Percentiles rank a stretch among this genome's conserved stretches.
Evolutionary conservation across 2,113 vertebrate genomes (phyloP).

Genomic region (Clinocottus analis): DNA sequence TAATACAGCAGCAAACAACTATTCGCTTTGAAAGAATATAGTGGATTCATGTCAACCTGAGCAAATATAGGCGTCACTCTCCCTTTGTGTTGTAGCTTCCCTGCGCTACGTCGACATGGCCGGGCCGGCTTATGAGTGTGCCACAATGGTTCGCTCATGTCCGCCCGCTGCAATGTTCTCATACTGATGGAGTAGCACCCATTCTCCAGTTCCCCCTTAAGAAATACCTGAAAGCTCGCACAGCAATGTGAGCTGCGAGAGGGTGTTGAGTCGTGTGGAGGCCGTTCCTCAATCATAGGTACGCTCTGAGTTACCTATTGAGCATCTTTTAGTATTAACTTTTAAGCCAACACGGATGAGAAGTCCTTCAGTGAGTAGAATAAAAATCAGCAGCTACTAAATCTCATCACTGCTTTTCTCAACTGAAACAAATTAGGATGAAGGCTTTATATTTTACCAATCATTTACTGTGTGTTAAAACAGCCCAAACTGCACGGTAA

Average conservation of each 20-base stretch:
- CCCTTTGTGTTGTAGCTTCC: not conserved
- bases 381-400: not conserved
- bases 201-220: not conserved
- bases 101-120: not conserved
- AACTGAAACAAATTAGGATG: not conserved
- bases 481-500: constrained; percentile 28
- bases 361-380: not conserved
- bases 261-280: no score
- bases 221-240: no score
- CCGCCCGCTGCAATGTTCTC: not conserved
- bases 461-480: not conserved
- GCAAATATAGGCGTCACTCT: not conserved
- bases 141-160: no score
- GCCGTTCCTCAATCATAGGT: no score
- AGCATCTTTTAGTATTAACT: no score
- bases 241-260: no score
- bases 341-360: not conserved
- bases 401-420: not conserved
- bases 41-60: not conserved
- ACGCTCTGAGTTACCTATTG: no score
- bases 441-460: not conserved
- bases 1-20: not conserved
- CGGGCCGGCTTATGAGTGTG: not conserved
- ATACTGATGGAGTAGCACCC: not conserved
- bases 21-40: not conserved